Evolutionary conservation across 2,888 invertebrate genomes (phyloP).

Genomic region (Orgyia antiqua): DNA sequence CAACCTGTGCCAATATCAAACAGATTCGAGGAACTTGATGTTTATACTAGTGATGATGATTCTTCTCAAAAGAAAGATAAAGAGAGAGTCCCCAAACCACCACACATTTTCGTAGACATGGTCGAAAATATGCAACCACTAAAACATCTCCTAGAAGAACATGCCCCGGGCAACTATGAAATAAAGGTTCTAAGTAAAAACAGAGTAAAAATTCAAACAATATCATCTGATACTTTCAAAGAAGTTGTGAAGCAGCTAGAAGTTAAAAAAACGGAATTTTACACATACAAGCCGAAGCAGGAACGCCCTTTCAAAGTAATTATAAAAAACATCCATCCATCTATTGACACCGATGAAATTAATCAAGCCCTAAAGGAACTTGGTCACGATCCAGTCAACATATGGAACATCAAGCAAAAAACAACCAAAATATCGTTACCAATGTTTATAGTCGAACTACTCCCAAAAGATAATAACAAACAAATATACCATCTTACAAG

Average conservation of each 20-base stretch:
- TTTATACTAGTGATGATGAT: no score
- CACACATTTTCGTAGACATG: not conserved
- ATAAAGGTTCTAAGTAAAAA: not conserved
- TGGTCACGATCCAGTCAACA: not conserved
- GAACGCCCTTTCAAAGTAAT: no score
- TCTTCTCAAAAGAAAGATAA: no score
- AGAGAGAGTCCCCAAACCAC: not conserved
- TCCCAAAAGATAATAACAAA: not conserved
- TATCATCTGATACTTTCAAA: no score
- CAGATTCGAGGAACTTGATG: no score
- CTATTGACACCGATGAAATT: not conserved
- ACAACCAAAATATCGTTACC: not conserved
- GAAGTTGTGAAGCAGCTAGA: no score
- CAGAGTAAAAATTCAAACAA: not conserved
- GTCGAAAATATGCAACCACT: constrained; percentile 17
- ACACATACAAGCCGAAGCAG: no score
- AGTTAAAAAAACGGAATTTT: no score
- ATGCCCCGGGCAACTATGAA: constrained; percentile 1
- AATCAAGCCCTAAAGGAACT: not conserved
- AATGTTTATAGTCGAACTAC: not conserved
- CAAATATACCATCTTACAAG: not conserved
- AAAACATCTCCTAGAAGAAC: no score
- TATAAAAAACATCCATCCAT: no score
- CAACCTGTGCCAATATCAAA: no score
- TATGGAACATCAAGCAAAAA: not conserved